Evolutionary conservation across 2,113 vertebrate genomes (phyloP), one percentile per base, ranked within the genome.

Genomic region (Plecotus auritus): DNA sequence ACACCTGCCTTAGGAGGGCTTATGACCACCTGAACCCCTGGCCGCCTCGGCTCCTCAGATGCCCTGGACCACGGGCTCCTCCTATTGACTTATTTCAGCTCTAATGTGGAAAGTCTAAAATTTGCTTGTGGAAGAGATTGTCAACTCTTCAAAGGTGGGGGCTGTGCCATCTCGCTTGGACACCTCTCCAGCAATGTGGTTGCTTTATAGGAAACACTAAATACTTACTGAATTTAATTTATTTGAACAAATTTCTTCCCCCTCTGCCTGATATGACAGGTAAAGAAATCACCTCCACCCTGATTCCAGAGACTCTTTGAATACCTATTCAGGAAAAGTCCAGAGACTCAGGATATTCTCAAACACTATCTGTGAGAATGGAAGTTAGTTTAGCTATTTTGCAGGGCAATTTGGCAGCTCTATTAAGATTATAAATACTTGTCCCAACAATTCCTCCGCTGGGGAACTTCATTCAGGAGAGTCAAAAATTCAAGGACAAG

Each of bases 151-250:
- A 10, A 37, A 16, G 28, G 59, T 16, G 4, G n/a, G 10, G 7
- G 0, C 30, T 12, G 17, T 11, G 73, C 35, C 7, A 0, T 56
- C 23, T 64, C 3, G 0, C 30, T 32, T 14, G 28, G 42, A 45
- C 32, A 35, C 4, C 32, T 35, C 30, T 54, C 56, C 49, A 14
- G 40, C 11, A 18, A 2, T 7, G 20, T 67, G 22, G 49, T 90
- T 59, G 70, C 56, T 83, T 72, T 42, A 7, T 61, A 18, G 51
- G 22, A 61, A 18, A 11, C 45, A 26, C n/a, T 30, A 47, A 61
- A 17, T 6, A 18, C 17, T 72, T 9, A 12, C 23, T 35, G 32
- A 85, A 23, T 54, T 64, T 16, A 49, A 23, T 35, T 61, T 4
- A 20, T 22, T 59, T 40, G 61, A 37, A 28, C 9, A 18, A 14